Evolutionary conservation across 2,797 vertebrate species (phyloP).

Genomic region (Pseudochirops corinnae): DNA sequence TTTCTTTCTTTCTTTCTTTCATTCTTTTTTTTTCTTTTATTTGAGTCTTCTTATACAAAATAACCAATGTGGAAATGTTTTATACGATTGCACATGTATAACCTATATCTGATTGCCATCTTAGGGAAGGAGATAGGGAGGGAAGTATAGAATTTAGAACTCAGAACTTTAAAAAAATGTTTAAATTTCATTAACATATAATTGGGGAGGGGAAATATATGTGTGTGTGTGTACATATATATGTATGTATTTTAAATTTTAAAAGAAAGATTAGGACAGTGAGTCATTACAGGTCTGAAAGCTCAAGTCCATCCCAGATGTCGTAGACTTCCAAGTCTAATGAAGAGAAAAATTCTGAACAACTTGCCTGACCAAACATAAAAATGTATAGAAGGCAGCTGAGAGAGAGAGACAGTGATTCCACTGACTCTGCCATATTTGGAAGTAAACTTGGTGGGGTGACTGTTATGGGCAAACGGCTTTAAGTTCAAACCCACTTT

Average conservation of each 20-base stretch:
- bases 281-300: not conserved
- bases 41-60: not conserved
- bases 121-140: not conserved
- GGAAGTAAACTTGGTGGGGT: not conserved
- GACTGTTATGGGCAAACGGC: not conserved
- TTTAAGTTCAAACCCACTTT: not conserved
- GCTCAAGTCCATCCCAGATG: not conserved
- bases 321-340: not conserved
- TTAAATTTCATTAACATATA: not conserved
- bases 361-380: not conserved
- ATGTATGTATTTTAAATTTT: not conserved
- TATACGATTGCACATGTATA: not conserved
- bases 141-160: not conserved
- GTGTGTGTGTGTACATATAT: no score
- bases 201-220: not conserved
- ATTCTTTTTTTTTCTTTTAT: not conserved
- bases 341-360: not conserved
- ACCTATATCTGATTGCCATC: not conserved
- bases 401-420: not conserved
- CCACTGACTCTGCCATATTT: not conserved
- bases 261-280: not conserved
- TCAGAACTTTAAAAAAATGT: not conserved
- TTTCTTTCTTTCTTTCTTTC: not conserved
- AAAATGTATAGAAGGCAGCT: not conserved
- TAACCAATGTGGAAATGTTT: not conserved